phyloP scores from a whole-genome alignment of 1,140 invertebrate species.

The Hestina assimilis region DNA sequence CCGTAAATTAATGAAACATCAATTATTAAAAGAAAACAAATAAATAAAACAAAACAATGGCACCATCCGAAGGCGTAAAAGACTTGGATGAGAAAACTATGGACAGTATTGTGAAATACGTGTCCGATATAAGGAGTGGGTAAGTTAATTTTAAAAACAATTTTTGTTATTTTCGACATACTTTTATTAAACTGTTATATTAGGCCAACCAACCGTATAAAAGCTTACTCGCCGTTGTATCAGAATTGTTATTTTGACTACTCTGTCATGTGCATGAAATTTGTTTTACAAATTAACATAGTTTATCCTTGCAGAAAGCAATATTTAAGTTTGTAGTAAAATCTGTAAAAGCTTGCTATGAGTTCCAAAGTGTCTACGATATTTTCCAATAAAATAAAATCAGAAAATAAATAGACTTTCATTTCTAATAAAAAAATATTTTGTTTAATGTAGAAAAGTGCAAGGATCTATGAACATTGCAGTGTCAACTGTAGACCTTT shows the following conservation, averaged over 20 bases:
- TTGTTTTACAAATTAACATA: too few species aligned
- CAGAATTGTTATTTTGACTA: too few species aligned
- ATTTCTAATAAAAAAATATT: background rate
- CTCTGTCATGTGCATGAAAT: too few species aligned
- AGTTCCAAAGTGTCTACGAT: too few species aligned
- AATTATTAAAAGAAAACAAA: background rate
- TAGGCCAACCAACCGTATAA: too few species aligned
- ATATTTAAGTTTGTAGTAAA: too few species aligned
- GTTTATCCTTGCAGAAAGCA: too few species aligned
- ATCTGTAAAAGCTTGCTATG: too few species aligned
- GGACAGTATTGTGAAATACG: slow-evolving; percentile 51
- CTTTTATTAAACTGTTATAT: background rate
- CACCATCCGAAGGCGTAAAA: slow-evolving; percentile 39
- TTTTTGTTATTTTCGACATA: background rate
- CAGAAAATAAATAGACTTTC: background rate
- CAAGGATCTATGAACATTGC: slow-evolving; percentile 54
- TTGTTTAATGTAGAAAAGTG: slow-evolving; percentile 43
- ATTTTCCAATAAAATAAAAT: background rate
- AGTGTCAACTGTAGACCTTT: slow-evolving; percentile 43
- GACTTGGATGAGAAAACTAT: slow-evolving; percentile 53
- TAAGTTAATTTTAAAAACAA: slow-evolving; percentile 15
- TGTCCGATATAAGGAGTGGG: slow-evolving; percentile 48
- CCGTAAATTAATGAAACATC: too few species aligned
- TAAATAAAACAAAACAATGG: slow-evolving; percentile 16
- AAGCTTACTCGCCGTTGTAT: too few species aligned